Evolutionary conservation across 2,888 invertebrate genomes (phyloP).

Genomic region (Koerneria pararmatus): DNA sequence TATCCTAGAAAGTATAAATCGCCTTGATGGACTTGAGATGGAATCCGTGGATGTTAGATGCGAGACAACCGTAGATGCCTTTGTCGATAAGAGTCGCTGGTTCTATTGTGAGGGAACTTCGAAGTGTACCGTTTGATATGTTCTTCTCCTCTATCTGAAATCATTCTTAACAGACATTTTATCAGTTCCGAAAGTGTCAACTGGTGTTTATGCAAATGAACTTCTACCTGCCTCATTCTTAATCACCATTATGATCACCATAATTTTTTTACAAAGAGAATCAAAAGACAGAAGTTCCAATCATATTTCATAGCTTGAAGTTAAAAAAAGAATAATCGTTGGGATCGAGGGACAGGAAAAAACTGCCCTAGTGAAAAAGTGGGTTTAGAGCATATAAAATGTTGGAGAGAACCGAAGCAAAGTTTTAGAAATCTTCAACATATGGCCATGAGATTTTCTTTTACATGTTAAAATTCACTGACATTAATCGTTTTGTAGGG

Average conservation of each 20-base stretch:
- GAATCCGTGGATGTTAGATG: slow-evolving; percentile 21
- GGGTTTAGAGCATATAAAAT: not conserved
- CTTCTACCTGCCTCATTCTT: too few relatives aligned
- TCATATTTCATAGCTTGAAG: too few relatives aligned
- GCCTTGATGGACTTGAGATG: slow-evolving; percentile 24
- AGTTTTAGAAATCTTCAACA: slow-evolving; percentile 2
- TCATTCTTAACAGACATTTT: not conserved
- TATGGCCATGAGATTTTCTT: not conserved
- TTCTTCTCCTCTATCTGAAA: slow-evolving; percentile 19
- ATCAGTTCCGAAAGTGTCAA: too few relatives aligned
- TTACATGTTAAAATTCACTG: not conserved
- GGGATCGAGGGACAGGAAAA: too few relatives aligned
- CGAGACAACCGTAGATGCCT: slow-evolving; percentile 22
- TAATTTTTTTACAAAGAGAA: too few relatives aligned
- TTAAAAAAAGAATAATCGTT: too few relatives aligned
- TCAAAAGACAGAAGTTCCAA: too few relatives aligned
- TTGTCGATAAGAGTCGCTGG: slow-evolving; percentile 23
- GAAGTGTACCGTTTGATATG: not conserved
- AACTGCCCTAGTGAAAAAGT: too few relatives aligned
- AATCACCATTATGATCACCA: too few relatives aligned
- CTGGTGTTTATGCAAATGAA: too few relatives aligned
- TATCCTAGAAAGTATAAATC: not conserved
- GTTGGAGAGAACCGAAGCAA: not conserved
- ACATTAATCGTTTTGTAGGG: slow-evolving; percentile 28
- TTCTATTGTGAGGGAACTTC: slow-evolving; percentile 17